Evolutionary conservation across 2,113 vertebrate species (phyloP), one percentile per base, ranked within the genome.

Genomic region (Oryzias javanicus): DNA sequence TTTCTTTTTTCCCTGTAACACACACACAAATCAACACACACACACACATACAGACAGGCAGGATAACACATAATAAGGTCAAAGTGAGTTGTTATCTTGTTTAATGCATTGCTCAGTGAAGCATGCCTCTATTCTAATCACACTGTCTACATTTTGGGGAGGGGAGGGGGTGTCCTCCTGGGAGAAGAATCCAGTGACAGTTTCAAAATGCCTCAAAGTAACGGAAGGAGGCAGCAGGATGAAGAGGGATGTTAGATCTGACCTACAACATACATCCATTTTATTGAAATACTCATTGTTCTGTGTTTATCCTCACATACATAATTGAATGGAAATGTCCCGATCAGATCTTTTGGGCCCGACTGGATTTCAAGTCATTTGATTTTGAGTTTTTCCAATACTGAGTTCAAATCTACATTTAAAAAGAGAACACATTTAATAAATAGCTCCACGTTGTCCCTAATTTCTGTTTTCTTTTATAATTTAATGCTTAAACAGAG

Each of bases 31-130:
- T 10, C 44, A 29, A 52, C 62, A 35, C 24, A 60, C 19, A 27
- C 55, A 19, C 53, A 47, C 46, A 54, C 60, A n/a, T n/a, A 70
- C 67, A 62, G 54, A 60, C 40, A 49, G 42, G 55, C 67, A 65
- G 70, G 59, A 64, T 79, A 79, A 85, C 49, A 60, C 80, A 81
- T 76, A 69, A 67, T 44, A 24, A 61, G 64, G 61, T 78, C 63
- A 74, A 55, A 76, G 60, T 61, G 25, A 69, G 76, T 60, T 74
- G 60, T 72, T 77, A 62, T 81, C 68, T 63, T 12, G 53, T 60
- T 19, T 73, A 73, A 84, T 75, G 75, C 29, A 45, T 70, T 71
- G 75, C 71, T 67, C 70, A 67, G 69, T 54, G 55, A 67, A 50
- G 50, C 60, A 64, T 27, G 49, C 40, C 67, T 68, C 79, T 55